A percentile compares a stretch with the other conserved stretches of the same genome.
Evolutionary conservation across 2,113 vertebrate species (phyloP).

Genomic region (Stercorarius parasiticus): DNA sequence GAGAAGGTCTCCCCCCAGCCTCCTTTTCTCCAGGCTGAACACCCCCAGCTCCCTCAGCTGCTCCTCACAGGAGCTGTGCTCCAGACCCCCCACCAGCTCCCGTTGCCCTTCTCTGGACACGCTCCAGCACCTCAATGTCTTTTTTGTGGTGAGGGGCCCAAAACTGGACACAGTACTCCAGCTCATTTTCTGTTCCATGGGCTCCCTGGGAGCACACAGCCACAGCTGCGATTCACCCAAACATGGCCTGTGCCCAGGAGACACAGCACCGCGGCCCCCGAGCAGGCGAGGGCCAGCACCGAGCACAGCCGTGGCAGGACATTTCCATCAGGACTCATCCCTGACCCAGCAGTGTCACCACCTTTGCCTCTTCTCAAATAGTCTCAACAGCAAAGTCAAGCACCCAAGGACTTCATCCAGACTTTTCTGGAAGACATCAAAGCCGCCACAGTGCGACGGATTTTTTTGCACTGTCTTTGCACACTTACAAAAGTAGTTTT

Average conservation of each 20-base stretch:
- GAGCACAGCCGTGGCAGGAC: rapidly evolving
- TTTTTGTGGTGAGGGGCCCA: too few relatives aligned
- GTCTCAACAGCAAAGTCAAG: not conserved
- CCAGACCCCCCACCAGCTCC: too few relatives aligned
- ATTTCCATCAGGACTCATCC: rapidly evolving
- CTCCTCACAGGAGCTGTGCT: too few relatives aligned
- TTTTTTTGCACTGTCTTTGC: not conserved
- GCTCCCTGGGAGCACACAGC: not conserved
- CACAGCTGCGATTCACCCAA: too few relatives aligned
- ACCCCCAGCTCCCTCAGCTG: too few relatives aligned
- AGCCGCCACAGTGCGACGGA: rapidly evolving
- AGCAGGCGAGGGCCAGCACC: not conserved
- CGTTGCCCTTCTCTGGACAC: too few relatives aligned
- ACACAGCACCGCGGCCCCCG: rapidly evolving
- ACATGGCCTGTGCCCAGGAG: rapidly evolving
- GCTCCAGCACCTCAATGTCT: too few relatives aligned
- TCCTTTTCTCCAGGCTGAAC: too few relatives aligned
- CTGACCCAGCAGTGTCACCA: not conserved
- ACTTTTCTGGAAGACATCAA: not conserved
- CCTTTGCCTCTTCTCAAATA: not conserved
- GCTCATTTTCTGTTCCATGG: rapidly evolving
- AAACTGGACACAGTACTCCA: not conserved
- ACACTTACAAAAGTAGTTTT: not conserved
- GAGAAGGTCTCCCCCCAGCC: too few relatives aligned
- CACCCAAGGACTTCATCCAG: not conserved